Evolutionary conservation across 2,888 invertebrate species (phyloP), one percentile per base, ranked within the genome.

Genomic region (Phortica magna): DNA sequence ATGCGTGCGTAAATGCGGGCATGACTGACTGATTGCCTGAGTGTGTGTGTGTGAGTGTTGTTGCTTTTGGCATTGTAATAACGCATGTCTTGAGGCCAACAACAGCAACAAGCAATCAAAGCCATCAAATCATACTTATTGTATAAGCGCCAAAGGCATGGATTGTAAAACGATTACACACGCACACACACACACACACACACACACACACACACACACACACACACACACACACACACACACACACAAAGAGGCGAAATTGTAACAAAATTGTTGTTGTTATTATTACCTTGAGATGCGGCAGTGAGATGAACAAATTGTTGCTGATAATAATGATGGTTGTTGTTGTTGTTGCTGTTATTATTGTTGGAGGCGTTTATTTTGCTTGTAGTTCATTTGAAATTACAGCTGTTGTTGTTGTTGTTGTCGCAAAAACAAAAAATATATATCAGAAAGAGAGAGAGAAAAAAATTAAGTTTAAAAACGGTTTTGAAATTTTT

Each of bases 121-220:
- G 1, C 31, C 31, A 31, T 31, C 31, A 31, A 31, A 31, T 31
- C 31, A 31, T 31, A 31, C 31, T 31, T 31, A 31, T 31, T 31
- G 31, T 31, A 31, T 31, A 31, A 31, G 31, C 31, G 31, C 31
- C 31, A 31, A 31, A 31, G 31, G 31, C 31, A 31, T 31, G 31
- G 31, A 31, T 31, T 31, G 31, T 31, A 67, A 67, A 67, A 17
- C 14, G 39, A 53, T 53, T 14, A 39, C 79, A 74, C 64, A 84
- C 83, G 83, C 81, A 88, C 83, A 81, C 65, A 22, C 57, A 1
- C 31, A 43, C 71, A 42, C 64, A 43, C 77, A 72, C 48, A 53
- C 72, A 48, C 53, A 65, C 76, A 55, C 78, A 72, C 73, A 79
- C 74, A 61, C 19, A 76, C 43, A 48, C n/a, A 22, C 17, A 74